A percentile compares a stretch with the other conserved stretches of the same genome.
phyloP scores from a whole-genome alignment of 2,888 invertebrate species.

The Amblyteles armatorius region DNA sequence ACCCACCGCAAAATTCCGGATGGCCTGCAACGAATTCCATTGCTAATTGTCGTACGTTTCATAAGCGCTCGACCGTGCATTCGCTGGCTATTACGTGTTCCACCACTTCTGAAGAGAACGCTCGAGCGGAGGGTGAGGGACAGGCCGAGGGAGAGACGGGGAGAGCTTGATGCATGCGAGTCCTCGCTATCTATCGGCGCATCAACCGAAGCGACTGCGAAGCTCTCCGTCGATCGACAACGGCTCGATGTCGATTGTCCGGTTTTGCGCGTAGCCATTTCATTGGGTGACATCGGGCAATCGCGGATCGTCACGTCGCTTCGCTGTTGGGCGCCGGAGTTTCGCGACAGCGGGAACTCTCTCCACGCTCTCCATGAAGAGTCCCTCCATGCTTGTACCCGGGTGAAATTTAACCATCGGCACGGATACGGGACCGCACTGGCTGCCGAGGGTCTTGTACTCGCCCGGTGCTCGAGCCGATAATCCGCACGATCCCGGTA shows the following conservation, averaged over 20 bases:
- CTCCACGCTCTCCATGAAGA: not conserved
- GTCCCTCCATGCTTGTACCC: not conserved
- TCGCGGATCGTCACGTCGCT: slow-evolving; percentile 8
- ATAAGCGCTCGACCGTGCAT: slow-evolving; percentile 56
- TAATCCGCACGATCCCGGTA: too few relatives aligned
- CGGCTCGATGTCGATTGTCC: not conserved
- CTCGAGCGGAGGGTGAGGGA: not conserved
- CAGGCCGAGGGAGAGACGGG: not conserved
- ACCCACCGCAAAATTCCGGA: slow-evolving; percentile 64
- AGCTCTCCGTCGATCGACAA: not conserved
- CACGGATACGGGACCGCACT: too few relatives aligned
- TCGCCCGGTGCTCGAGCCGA: too few relatives aligned
- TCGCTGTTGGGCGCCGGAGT: not conserved
- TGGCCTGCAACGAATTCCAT: slow-evolving; percentile 68
- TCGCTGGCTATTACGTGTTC: slow-evolving; percentile 20
- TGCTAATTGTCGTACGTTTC: slow-evolving; percentile 70
- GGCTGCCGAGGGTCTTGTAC: too few relatives aligned
- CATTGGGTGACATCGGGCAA: not conserved
- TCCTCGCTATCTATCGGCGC: slow-evolving; percentile 6
- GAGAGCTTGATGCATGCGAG: not conserved
- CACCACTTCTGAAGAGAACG: not conserved
- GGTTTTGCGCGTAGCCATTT: not conserved
- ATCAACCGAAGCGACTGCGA: not conserved
- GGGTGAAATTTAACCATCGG: too few relatives aligned
- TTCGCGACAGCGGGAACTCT: not conserved